These are phyloP conservation scores for Actinia tenebrosa DNA, from an alignment of 64 coral and sea anemone genomes.

Conservation along the genomic window DNA sequence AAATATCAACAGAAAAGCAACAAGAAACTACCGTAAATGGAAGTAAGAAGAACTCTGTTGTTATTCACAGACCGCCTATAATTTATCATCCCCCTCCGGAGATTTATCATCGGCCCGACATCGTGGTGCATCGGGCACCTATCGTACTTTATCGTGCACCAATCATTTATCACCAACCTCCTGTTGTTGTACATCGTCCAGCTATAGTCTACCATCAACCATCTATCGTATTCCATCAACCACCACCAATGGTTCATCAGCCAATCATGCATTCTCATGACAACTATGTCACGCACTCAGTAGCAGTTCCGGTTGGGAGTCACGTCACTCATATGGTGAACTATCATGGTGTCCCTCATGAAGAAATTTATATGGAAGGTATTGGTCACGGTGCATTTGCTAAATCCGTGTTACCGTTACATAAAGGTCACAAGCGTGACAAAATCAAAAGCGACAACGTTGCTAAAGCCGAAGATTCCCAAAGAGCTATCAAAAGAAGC, in stretches of 20 bases:
- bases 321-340: constrained; percentile 54
- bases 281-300: constrained; percentile 73
- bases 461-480: not conserved
- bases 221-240: constrained; percentile 89
- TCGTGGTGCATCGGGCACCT: constrained; percentile 91
- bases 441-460: not conserved
- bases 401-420: constrained; percentile 39
- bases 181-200: constrained; percentile 92
- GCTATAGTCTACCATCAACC: constrained; percentile 99
- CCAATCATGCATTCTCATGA: constrained; percentile 89
- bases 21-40: constrained; percentile 63
- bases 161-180: constrained; percentile 92
- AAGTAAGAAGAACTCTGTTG: constrained; percentile 92
- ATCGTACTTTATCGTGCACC: constrained; percentile 92
- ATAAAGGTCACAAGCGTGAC: constrained; percentile 50
- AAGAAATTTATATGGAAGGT: constrained; percentile 83
- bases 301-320: constrained; percentile 56
- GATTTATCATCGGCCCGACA: constrained; percentile 94
- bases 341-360: constrained; percentile 78
- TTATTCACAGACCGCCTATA: constrained; percentile 91
- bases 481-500: not conserved
- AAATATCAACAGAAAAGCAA: constrained; percentile 19
- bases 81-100: constrained; percentile 97
- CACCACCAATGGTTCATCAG: constrained; percentile 84
- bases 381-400: constrained; percentile 65